Base-by-base conservation (phyloP, 2,113 vertebrate genomes). In the Sebastes schlegelii region DNA sequence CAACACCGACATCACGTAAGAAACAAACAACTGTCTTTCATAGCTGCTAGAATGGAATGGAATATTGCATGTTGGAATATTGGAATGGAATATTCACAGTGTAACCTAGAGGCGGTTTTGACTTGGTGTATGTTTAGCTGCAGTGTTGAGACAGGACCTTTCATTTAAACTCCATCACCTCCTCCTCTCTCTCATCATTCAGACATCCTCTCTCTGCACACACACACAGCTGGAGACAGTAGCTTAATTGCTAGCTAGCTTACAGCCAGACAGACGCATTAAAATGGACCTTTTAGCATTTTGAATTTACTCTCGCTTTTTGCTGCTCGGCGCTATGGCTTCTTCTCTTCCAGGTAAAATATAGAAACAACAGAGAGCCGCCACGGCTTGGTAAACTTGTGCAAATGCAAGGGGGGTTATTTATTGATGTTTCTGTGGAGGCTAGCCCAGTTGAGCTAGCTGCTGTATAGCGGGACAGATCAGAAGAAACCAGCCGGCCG, bases 1-100 rank as follows among this genome's bases (percentile, higher is more conserved):
- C 42, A 76, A 55, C 80, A 34, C 70, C 84, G 69, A 74, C 51
- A 82, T 83, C 88, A 92, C 86, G 94, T 95, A 95, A 95, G 92
- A 81, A 81, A 52, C 70, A 66, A 52, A 60, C 63, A 58, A 43
- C 23, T 14, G 49, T 83, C 54, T 57, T 5, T 61, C 45, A 8
- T 12, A 21, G 54, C 80, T 19, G 61, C 49, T 52, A 8, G 34
- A 34, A 34, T 34, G 34, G 34, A 34, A 34, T 34, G 34, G 34
- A 34, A 34, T 34, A 34, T 34, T 34, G 34, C 3, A 34, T 34
- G 34, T 34, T 34, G 34, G 34, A 34, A 34, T 34, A 34, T 34
- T 34, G 26, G 34, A 34, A 11, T n/a, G 45, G 14, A 19, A 67
- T 12, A 64, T 63, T 46, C 4, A 8, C 64, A 82, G 74, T 80